These are phyloP conservation scores for Lathamus discolor DNA, from an alignment of 2,113 vertebrate species.

Conservation along the genomic window DNA sequence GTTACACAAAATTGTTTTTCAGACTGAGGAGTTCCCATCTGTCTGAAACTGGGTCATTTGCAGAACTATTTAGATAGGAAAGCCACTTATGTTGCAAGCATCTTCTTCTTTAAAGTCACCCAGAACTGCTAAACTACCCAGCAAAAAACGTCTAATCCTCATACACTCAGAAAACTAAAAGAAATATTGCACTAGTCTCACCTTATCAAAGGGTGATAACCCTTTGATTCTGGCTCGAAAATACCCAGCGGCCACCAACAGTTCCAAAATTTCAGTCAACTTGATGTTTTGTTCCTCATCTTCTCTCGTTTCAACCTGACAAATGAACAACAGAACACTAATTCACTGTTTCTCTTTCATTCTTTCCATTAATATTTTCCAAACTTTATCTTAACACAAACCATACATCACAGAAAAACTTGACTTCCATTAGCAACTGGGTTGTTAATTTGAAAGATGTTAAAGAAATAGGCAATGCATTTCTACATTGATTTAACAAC, in stretches of 20 bases:
- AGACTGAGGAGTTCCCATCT: neutral
- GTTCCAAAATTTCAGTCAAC: slow-evolving; percentile 91
- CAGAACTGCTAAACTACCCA: neutral
- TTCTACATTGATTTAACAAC: neutral
- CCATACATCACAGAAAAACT: neutral
- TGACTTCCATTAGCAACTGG: neutral
- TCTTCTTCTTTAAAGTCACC: neutral
- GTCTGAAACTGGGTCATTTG: neutral
- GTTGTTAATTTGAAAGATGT: neutral
- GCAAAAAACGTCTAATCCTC: neutral
- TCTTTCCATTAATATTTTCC: rapidly evolving
- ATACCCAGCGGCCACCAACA: slow-evolving; percentile 95
- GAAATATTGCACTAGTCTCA: slow-evolving; percentile 20
- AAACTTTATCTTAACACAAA: neutral
- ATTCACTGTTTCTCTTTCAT: neutral
- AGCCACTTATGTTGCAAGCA: neutral
- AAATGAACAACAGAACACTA: neutral
- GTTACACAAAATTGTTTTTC: neutral
- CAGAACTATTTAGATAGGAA: neutral
- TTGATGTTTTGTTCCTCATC: slow-evolving; percentile 96
- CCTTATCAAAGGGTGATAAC: slow-evolving; percentile 96
- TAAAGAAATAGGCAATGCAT: neutral
- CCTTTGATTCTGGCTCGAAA: slow-evolving; percentile 97
- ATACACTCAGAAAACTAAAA: neutral
- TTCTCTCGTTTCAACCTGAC: slow-evolving; percentile 93